Conservation (phyloP, 2,797 vertebrate species). For the Gymnopithys bicolor region DNA sequence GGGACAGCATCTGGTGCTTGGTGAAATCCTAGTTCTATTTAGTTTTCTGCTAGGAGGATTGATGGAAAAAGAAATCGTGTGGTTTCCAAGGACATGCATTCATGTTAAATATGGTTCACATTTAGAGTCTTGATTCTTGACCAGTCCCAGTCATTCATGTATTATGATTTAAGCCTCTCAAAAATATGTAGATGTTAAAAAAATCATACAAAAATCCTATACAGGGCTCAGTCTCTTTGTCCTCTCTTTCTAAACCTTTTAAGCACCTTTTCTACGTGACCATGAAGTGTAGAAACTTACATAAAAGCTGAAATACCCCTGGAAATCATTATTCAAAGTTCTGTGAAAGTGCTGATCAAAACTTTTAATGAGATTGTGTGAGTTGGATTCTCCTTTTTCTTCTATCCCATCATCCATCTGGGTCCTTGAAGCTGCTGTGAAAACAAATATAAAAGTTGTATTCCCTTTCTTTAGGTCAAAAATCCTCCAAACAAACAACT, state of each 20-base stretch:
- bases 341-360: not conserved
- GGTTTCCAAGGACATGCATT: constrained; percentile 29
- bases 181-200: not conserved
- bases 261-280: not conserved
- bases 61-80: not conserved
- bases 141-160: not conserved
- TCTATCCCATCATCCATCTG: not conserved
- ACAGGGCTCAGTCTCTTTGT: not conserved
- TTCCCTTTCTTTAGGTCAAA: not conserved
- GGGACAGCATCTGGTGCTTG: not conserved
- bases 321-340: not conserved
- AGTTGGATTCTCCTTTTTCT: not conserved
- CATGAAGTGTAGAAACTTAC: not conserved
- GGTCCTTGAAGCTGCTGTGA: not conserved
- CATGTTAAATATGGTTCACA: not conserved
- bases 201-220: not conserved
- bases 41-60: not conserved
- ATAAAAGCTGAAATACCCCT: not conserved
- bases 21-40: not conserved
- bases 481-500: not conserved
- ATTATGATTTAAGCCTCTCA: not conserved
- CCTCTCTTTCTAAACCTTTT: not conserved
- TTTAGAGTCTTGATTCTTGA: not conserved
- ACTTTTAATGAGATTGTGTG: not conserved
- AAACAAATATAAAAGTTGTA: not conserved